These are phyloP conservation scores for Labeo calbasu DNA, from an alignment of 2,797 vertebrate genomes.

Conservation along the genomic window DNA sequence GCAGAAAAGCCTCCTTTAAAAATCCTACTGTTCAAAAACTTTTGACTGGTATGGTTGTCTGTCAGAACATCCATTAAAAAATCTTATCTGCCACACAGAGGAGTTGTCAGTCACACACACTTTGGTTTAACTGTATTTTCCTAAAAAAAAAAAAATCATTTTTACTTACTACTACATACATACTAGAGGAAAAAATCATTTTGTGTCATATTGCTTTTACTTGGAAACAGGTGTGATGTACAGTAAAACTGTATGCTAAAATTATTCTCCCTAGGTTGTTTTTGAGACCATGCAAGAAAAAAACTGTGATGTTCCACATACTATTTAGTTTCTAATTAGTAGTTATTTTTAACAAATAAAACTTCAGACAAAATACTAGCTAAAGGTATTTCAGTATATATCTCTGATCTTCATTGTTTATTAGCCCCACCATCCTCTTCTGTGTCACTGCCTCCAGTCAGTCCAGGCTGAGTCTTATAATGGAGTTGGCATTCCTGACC, in stretches of 20 bases:
- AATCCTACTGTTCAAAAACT: too few relatives aligned
- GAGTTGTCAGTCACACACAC: neutral
- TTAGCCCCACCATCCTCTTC: neutral
- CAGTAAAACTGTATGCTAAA: neutral
- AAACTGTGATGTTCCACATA: neutral
- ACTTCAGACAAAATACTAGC: neutral
- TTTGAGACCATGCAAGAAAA: neutral
- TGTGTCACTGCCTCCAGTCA: neutral
- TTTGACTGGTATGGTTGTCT: neutral
- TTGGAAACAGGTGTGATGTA: neutral
- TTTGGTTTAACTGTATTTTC: neutral
- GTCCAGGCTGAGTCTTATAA: slow-evolving; percentile 3
- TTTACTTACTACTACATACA: neutral
- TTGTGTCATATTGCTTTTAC: slow-evolving; percentile 1
- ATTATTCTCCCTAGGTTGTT: neutral
- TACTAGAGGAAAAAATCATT: neutral
- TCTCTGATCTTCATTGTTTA: slow-evolving; percentile 7
- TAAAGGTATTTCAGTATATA: neutral
- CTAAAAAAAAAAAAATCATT: too few relatives aligned
- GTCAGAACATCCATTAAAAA: neutral
- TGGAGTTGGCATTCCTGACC: slow-evolving; percentile 6
- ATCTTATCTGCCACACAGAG: neutral
- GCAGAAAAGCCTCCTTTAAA: too few relatives aligned
- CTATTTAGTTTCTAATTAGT: too few relatives aligned
- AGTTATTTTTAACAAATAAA: neutral